These are phyloP conservation scores for Scolanthus callimorphus DNA, from an alignment of 92 coral and sea anemone species.

Conservation along the genomic window DNA sequence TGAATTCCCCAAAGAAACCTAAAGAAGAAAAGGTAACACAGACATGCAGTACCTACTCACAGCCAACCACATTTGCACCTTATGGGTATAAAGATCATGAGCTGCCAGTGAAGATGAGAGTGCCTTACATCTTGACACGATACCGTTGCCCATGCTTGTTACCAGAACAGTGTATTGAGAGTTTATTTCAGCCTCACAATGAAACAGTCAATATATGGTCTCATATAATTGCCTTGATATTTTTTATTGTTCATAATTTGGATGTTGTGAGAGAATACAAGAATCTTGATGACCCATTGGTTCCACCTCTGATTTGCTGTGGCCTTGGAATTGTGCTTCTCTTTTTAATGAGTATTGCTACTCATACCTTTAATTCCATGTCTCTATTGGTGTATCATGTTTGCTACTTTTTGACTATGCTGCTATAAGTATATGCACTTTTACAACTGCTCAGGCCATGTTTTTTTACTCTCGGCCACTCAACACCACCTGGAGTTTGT, in stretches of 20 bases:
- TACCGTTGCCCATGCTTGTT: constrained; percentile 53
- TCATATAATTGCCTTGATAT: constrained; percentile 35
- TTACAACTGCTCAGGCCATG: constrained; percentile 46
- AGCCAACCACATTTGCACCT: background rate
- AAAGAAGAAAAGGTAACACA: background rate
- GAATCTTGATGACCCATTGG: constrained; percentile 25
- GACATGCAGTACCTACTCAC: background rate
- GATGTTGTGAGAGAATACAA: constrained; percentile 11
- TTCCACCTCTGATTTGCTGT: constrained; percentile 32
- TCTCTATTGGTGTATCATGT: constrained; percentile 43
- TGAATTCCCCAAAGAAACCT: background rate
- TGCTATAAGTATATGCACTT: constrained; percentile 35
- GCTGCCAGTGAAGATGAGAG: constrained; percentile 25
- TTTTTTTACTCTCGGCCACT: constrained; percentile 52
- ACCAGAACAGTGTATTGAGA: constrained; percentile 46
- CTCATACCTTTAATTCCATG: constrained; percentile 57
- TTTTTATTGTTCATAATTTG: constrained; percentile 18
- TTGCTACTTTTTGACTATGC: constrained; percentile 58
- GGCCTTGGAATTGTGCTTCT: constrained; percentile 29
- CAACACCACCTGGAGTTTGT: constrained; percentile 12
- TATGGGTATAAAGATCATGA: constrained; percentile 18
- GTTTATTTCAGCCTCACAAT: constrained; percentile 36
- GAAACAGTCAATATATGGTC: constrained; percentile 52
- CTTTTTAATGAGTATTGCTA: constrained; percentile 33
- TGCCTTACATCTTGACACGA: constrained; percentile 22